Conservation (phyloP, 2,113 vertebrate species). For the Heteronetta atricapilla region DNA sequence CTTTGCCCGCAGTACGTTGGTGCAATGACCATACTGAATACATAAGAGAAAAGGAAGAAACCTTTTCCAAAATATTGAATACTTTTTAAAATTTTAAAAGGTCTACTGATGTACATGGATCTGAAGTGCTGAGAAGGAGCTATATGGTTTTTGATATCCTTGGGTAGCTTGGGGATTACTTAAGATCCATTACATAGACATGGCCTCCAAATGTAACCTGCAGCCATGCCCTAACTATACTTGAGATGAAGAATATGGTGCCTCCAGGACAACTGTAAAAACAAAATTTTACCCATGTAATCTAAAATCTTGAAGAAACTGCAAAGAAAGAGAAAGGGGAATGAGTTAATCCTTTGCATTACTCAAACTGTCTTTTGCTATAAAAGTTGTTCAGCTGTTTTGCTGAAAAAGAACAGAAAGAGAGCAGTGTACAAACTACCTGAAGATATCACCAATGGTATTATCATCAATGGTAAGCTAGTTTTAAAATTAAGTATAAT, state of each 20-base stretch:
- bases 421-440: background rate
- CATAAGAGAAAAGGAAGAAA: background rate
- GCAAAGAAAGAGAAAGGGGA: background rate
- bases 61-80: background rate
- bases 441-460: background rate
- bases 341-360: background rate
- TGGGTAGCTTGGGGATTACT: background rate
- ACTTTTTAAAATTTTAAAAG: background rate
- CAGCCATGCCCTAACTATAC: background rate
- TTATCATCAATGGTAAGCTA: background rate
- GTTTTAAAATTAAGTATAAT: background rate
- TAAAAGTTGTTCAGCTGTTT: background rate
- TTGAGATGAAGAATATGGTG: background rate
- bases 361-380: background rate
- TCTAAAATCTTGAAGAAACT: background rate
- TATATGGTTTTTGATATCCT: background rate
- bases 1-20: background rate
- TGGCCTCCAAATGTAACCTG: background rate
- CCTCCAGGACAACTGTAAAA: background rate
- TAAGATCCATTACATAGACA: background rate
- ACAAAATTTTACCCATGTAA: background rate
- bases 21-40: background rate
- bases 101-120: background rate
- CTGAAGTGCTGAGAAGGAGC: background rate
- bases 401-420: background rate